Evolutionary conservation across 2,797 vertebrate species (phyloP), one percentile per base, ranked within the genome.

Genomic region (Allenopithecus nigroviridis): DNA sequence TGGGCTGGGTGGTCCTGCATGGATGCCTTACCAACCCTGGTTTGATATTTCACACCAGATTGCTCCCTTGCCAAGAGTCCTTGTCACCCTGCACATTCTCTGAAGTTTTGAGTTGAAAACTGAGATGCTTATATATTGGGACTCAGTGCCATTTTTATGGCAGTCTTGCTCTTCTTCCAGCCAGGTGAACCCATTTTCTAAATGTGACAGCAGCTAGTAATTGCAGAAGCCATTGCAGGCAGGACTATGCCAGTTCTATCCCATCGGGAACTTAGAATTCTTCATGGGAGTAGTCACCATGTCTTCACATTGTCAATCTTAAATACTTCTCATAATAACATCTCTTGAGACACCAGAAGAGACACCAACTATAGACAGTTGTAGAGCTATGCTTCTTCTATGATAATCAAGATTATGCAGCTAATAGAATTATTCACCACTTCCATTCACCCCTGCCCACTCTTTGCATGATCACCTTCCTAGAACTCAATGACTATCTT

Each of bases 1-100:
- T 3, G 5, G 2, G 1, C 4, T 5, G 13, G n/a, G 41, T 48
- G 17, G 12, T 21, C 41, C 33, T 61, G 39, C 14, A 2, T 10
- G 59, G 11, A 64, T 30, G 22, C 19, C 43, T 5, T 21, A 33
- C 30, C 16, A 59, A n/a, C 22, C 33, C 8, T 16, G 6, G 3
- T 57, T 10, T 48, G 19, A 11, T 13, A 30, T 21, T 75, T 53
- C 39, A 24, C 8, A 2, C 4, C 19, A 89, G 84, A 14, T 8
- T 53, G 13, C 36, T 78, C 24, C 21, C 19, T 8, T 33, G 28
- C 36, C 14, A 39, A 30, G 76, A 10, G 57, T 19, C 22, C 36
- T 76, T 28, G 55, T 17, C 14, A 50, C 1, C 16, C 4, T 50
- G 14, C 14, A 16, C 8, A 26, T 16, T 43, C 46, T 86, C 36